A percentile compares a stretch with the other conserved stretches of the same genome.
These are phyloP conservation scores for Phoronis australis DNA, from an alignment of 2,888 invertebrate genomes.

Conservation along the genomic window DNA sequence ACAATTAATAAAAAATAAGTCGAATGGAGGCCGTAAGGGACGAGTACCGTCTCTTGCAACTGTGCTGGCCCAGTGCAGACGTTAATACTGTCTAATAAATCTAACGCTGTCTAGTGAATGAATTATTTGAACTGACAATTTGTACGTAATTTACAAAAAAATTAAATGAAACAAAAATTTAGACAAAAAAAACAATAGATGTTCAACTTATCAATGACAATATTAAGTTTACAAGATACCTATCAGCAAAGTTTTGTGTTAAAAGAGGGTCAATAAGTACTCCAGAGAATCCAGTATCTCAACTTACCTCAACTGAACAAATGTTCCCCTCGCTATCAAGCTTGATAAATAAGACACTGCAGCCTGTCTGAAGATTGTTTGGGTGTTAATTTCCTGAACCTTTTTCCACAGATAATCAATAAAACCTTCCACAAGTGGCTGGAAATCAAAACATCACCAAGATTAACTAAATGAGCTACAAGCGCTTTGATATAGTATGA, in stretches of 20 bases:
- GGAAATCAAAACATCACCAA: conserved; percentile 3
- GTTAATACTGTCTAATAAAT: too few species aligned
- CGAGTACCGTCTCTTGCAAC: too few species aligned
- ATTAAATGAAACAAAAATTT: not conserved
- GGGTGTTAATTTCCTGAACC: conserved; percentile 63
- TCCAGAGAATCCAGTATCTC: not conserved
- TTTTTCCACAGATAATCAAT: conserved; percentile 69
- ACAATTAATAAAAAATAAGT: too few species aligned
- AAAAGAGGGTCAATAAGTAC: not conserved
- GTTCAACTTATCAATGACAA: conserved; percentile 2
- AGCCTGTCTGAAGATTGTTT: conserved; percentile 64
- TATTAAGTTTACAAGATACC: conserved; percentile 13
- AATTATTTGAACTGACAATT: too few species aligned
- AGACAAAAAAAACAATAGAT: not conserved
- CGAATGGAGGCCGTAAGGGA: too few species aligned
- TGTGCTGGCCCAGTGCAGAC: too few species aligned
- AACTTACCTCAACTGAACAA: conserved; percentile 61
- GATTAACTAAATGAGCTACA: too few species aligned
- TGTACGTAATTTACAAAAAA: too few species aligned
- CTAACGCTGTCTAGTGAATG: too few species aligned
- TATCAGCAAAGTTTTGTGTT: not conserved
- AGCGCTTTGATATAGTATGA: too few species aligned
- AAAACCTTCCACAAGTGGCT: conserved; percentile 61
- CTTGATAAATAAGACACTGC: conserved; percentile 72
- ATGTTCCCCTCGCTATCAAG: conserved; percentile 66